phyloP scores from a whole-genome alignment of 2,888 invertebrate genomes.

The Paralinhomoeus sp. region DNA sequence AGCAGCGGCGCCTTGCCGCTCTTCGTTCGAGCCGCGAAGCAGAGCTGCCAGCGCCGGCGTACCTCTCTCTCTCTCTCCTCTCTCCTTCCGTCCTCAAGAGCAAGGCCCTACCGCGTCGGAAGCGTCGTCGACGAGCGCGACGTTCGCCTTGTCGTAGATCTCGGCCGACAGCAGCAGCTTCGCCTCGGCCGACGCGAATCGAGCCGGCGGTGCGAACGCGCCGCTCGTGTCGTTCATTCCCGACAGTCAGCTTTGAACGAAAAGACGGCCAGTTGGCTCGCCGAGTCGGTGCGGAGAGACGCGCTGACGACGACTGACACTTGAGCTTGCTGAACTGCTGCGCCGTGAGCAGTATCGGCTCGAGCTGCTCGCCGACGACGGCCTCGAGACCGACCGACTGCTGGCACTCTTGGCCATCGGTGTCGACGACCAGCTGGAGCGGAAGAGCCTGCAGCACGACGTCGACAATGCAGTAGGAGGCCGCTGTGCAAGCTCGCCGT shows the following conservation, averaged over 20 bases:
- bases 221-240: slow-evolving; percentile 7
- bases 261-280: no score
- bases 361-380: slow-evolving; percentile 7
- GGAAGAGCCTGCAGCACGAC: no score
- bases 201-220: background rate
- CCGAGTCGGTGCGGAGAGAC: no score
- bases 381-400: background rate
- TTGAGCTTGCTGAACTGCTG: slow-evolving; percentile 6
- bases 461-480: no score
- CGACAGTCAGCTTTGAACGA: slow-evolving; percentile 3
- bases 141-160: slow-evolving; percentile 3
- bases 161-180: background rate
- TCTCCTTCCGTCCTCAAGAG: no score
- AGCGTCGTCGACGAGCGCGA: background rate
- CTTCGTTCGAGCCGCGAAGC: slow-evolving; percentile 5
- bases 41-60: background rate
- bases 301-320: no score
- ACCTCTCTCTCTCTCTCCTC: no score
- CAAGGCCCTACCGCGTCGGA: no score
- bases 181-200: background rate
- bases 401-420: background rate
- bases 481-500: no score
- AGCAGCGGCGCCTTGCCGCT: slow-evolving; percentile 5
- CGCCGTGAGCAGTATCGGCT: slow-evolving; percentile 4
- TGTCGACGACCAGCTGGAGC: no score